These are phyloP conservation scores for Oppia nitens DNA, from an alignment of 1,140 invertebrate species.

Conservation along the genomic window DNA sequence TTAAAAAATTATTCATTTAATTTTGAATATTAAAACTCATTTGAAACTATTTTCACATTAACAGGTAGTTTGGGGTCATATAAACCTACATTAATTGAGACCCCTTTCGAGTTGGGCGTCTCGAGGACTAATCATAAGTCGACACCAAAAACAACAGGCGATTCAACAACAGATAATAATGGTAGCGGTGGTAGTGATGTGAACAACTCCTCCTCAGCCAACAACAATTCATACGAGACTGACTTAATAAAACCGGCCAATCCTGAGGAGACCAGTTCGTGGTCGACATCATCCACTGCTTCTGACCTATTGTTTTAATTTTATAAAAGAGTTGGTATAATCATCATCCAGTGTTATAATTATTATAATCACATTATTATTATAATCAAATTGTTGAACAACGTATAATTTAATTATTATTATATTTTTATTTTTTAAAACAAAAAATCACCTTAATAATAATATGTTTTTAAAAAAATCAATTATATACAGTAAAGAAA, in stretches of 20 bases:
- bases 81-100: constrained; percentile 3
- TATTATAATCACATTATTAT: neutral
- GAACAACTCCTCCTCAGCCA: neutral
- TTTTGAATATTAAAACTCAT: too few relatives aligned
- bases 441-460: too few relatives aligned
- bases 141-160: constrained; percentile 14
- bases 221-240: constrained; percentile 18
- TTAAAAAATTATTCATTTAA: too few relatives aligned
- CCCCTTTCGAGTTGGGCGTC: constrained; percentile 41
- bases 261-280: constrained; percentile 36
- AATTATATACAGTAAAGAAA: too few relatives aligned
- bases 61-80: neutral
- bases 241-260: constrained; percentile 41
- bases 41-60: neutral
- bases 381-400: neutral
- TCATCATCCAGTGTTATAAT: too few relatives aligned
- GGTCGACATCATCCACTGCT: constrained; percentile 41
- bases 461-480: too few relatives aligned
- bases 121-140: constrained; percentile 31
- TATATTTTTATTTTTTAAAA: too few relatives aligned
- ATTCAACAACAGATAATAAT: constrained; percentile 19
- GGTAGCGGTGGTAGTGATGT: constrained; percentile 6
- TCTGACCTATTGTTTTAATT: constrained; percentile 45
- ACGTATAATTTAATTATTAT: too few relatives aligned
- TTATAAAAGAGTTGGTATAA: too few relatives aligned